Evolutionary conservation across 1,140 invertebrate genomes (phyloP).

Genomic region (Cydia fagiglandana): DNA sequence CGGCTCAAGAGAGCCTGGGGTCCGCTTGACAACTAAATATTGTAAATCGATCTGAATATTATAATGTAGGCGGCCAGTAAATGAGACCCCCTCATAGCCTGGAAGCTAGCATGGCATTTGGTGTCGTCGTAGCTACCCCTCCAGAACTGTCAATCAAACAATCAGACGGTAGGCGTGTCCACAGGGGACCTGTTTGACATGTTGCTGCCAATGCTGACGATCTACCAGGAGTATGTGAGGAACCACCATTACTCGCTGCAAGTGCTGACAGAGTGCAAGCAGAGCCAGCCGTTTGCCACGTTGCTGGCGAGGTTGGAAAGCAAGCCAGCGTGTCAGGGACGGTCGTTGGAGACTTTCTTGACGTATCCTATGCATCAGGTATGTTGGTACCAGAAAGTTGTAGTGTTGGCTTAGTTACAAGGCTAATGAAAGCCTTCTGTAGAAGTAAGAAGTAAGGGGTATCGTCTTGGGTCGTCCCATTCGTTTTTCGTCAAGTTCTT

Average conservation of each 20-base stretch:
- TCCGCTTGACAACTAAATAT: no score
- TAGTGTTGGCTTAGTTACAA: no score
- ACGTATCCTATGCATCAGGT: slow-evolving; percentile 98
- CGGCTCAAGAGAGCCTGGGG: no score
- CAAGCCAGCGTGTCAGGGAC: slow-evolving; percentile 91
- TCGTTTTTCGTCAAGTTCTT: no score
- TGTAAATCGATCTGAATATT: neutral
- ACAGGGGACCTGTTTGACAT: slow-evolving; percentile 96
- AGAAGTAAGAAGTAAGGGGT: no score
- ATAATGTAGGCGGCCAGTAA: neutral
- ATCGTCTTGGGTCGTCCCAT: no score
- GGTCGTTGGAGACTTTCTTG: slow-evolving; percentile 93
- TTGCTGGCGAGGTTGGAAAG: slow-evolving; percentile 91
- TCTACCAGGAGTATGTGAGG: slow-evolving; percentile 96
- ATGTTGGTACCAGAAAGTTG: slow-evolving; percentile 33
- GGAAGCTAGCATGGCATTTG: slow-evolving; percentile 33
- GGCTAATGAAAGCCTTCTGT: no score
- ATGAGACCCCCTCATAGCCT: slow-evolving; percentile 6
- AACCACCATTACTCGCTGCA: slow-evolving; percentile 97
- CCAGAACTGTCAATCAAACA: slow-evolving; percentile 8
- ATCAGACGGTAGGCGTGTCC: slow-evolving; percentile 45
- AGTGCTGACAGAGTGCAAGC: slow-evolving; percentile 96
- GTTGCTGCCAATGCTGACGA: slow-evolving; percentile 95
- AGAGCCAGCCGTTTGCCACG: slow-evolving; percentile 88
- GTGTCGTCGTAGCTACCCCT: slow-evolving; percentile 34